Base-by-base conservation (phyloP, 53 echinoderm and acorn worm genomes). In the Hippasteria phrygiana region DNA sequence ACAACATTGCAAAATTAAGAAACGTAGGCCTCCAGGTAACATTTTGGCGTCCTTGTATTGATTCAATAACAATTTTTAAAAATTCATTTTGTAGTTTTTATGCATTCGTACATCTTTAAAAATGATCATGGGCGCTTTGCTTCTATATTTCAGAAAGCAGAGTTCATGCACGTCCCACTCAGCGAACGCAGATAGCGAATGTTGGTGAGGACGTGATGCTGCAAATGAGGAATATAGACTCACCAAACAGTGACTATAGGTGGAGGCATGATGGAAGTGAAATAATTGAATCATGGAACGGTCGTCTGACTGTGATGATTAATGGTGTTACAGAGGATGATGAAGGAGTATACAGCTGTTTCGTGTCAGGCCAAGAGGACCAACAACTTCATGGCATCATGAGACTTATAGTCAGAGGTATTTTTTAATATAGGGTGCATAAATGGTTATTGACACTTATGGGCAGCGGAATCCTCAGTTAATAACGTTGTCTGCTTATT, bases 361-460 rank as follows among this genome's bases (percentile, higher is more conserved):
- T 67, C 67, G 22, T 39, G 4, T 32, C 13, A 17, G 59, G 36
- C 43, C 39, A 46, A 38, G 69, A 67, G 24, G 5, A 67, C 18
- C 64, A 83, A 43, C 65, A 83, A 67, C 67, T 38, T n/a, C 65
- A 59, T 26, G 83, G 83, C 28, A 83, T 67, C 65, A 83, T 41
- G 66, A 83, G 83, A 43, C 83, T 83, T 29, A 47, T 83, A 40
- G 83, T 83, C 3, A 42, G 69, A 83, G 83, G 83, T 83, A 0
- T 3, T 66, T 29, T 62, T 39, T 50, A n/a, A n/a, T n/a, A n/a
- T n/a, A n/a, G n/a, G n/a, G n/a, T n/a, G n/a, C n/a, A n/a, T n/a
- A n/a, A n/a, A n/a, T n/a, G n/a, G n/a, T n/a, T n/a, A n/a, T n/a
- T n/a, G n/a, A n/a, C n/a, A n/a, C n/a, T n/a, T n/a, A n/a, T n/a